phyloP scores from a whole-genome alignment of 1,140 invertebrate genomes.

The Sycophaga agraensis region DNA sequence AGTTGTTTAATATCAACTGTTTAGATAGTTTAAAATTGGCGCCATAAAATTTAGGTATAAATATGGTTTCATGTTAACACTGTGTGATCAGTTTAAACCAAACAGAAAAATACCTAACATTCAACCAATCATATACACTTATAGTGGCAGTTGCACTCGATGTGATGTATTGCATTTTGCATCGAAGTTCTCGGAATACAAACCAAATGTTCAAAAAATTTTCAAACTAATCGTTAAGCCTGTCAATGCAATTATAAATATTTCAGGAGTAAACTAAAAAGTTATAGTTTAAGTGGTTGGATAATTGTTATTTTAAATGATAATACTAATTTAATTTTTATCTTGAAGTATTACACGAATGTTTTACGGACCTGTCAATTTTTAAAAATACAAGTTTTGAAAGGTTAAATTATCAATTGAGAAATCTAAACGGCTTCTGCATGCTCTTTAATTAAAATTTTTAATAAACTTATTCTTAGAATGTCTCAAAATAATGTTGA shows the following conservation, averaged over 20 bases:
- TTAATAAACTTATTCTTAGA: constrained; percentile 2
- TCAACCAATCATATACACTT: neutral
- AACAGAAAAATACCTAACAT: neutral
- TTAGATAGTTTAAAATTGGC: constrained; percentile 3
- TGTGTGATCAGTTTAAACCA: neutral
- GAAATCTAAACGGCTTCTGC: constrained; percentile 4
- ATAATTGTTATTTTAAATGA: too few relatives aligned
- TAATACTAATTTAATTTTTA: too few relatives aligned
- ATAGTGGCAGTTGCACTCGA: constrained; percentile 9
- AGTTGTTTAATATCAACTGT: too few relatives aligned
- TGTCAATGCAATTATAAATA: too few relatives aligned
- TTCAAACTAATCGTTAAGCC: too few relatives aligned
- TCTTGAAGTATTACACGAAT: constrained; percentile 21
- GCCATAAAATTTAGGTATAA: neutral
- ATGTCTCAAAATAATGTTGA: constrained; percentile 24
- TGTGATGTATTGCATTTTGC: too few relatives aligned
- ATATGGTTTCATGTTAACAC: too few relatives aligned
- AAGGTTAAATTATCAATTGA: constrained; percentile 19
- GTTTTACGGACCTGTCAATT: constrained; percentile 11
- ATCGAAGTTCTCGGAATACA: too few relatives aligned
- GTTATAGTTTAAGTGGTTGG: too few relatives aligned
- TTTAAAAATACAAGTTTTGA: neutral
- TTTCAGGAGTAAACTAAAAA: too few relatives aligned
- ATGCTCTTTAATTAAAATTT: constrained; percentile 5
- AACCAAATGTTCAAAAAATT: too few relatives aligned